Evolutionary conservation across 2,113 vertebrate species (phyloP), one percentile per base, ranked within the genome.

Genomic region (Sciurus niger): DNA sequence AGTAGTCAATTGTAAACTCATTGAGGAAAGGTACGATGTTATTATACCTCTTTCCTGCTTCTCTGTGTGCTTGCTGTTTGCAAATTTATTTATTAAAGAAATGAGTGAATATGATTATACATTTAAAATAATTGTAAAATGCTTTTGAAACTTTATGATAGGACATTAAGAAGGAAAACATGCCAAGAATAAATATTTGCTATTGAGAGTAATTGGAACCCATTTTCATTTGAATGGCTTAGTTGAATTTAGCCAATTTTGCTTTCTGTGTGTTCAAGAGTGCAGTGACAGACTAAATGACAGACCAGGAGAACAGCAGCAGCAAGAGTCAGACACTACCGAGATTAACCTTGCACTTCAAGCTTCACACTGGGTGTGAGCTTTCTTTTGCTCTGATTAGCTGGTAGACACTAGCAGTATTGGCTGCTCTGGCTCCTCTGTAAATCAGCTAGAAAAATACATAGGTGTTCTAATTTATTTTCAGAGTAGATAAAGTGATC

Each of bases 71-170:
- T 87, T 92, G 1, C 28, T 88, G 11, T 78, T 87, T 85, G 14
- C 16, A 94, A 6, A 89, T 76, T 84, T 88, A 78, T 48, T 73
- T 80, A 73, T 14, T 55, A 4, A 79, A 87, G 30, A 84, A 92
- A 32, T 92, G 20, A 88, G 89, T 32, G 16, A n/a, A 32, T 79
- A 13, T 22, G 28, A 73, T 88, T 84, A 1, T 68, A 58, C 93
- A 32, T 55, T 58, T 72, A 89, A 89, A 93, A 70, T 32, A 79
- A 96, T 78, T 58, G 1, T 43, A 92, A 89, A 53, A 37, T 85
- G 12, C 20, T 67, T 83, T 65, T 65, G 37, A 24, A 20, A 73
- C 72, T 67, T 85, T 80, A 25, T 22, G 53, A 25, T 55, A 74
- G 51, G 77, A 40, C 6, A 67, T 55, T 40, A 90, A 87, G 67